These are phyloP conservation scores for Hemaris fuciformis DNA, from an alignment of 2,888 invertebrate genomes.

Conservation along the genomic window DNA sequence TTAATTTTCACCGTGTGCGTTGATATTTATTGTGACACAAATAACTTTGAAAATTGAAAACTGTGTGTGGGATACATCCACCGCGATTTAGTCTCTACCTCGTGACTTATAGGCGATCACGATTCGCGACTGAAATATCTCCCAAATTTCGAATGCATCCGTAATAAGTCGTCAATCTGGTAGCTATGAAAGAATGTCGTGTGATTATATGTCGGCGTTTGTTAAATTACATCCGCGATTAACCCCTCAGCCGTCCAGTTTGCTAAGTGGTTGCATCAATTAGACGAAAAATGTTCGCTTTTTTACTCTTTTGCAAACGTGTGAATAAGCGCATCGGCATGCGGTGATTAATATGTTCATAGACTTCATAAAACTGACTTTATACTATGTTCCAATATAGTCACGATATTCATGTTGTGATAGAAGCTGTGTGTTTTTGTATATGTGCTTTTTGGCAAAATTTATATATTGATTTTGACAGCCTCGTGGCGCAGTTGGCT, in stretches of 20 bases:
- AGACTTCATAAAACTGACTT: neutral
- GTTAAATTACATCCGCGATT: conserved; percentile 69
- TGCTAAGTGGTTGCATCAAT: conserved; percentile 59
- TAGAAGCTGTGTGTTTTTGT: no score
- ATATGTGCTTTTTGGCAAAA: no score
- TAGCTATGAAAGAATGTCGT: conserved; percentile 48
- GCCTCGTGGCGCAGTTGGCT: no score
- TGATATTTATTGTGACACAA: no score
- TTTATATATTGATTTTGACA: no score
- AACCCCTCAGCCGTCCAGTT: conserved; percentile 43
- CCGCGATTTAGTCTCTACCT: no score
- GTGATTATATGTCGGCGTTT: conserved; percentile 44
- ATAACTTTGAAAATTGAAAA: no score
- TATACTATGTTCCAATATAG: no score
- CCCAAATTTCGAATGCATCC: conserved; percentile 24
- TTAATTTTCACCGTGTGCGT: no score
- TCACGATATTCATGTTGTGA: no score
- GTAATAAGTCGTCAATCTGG: conserved; percentile 31
- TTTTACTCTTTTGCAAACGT: neutral
- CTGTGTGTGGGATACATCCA: no score
- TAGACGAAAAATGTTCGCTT: conserved; percentile 56
- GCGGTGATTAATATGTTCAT: neutral
- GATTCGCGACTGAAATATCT: neutral
- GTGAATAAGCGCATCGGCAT: neutral
- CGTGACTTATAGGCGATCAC: no score